Evolutionary conservation across 2,113 vertebrate genomes (phyloP).

Genomic region (Puffinus mauretanicus): DNA sequence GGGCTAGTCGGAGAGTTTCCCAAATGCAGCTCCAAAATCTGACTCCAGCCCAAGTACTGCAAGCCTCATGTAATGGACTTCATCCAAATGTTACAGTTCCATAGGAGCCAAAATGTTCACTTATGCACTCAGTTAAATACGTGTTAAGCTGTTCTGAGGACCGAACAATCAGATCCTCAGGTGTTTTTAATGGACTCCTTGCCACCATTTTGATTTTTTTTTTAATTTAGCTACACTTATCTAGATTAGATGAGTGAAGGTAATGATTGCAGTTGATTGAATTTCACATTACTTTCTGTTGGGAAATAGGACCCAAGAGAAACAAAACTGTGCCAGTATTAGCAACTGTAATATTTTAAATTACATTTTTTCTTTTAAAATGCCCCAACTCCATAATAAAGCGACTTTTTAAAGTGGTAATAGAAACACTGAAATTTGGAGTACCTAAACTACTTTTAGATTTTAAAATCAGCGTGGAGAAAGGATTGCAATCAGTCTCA

Average conservation of each 20-base stretch:
- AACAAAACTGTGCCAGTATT: not conserved
- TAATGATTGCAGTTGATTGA: not conserved
- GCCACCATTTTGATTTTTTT: not conserved
- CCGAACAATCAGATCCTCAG: not conserved
- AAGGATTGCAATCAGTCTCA: not conserved
- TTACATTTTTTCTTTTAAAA: not conserved
- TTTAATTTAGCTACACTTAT: not conserved
- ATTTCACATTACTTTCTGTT: not conserved
- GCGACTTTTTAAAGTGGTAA: not conserved
- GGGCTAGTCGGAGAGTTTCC: not conserved
- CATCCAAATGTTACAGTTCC: not conserved
- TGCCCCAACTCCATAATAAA: not conserved
- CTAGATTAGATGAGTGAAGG: not conserved
- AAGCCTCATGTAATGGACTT: not conserved
- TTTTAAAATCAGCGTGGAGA: not conserved
- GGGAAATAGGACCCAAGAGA: not conserved
- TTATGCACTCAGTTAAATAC: not conserved
- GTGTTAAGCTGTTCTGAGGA: not conserved
- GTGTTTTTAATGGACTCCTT: not conserved
- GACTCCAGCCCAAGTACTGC: not conserved
- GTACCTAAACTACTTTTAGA: not conserved
- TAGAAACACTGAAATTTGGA: not conserved
- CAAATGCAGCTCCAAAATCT: not conserved
- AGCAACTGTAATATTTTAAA: not conserved
- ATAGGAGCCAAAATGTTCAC: not conserved